phyloP scores from a whole-genome alignment of 2,888 invertebrate species.

The Cataglyphis livida region DNA sequence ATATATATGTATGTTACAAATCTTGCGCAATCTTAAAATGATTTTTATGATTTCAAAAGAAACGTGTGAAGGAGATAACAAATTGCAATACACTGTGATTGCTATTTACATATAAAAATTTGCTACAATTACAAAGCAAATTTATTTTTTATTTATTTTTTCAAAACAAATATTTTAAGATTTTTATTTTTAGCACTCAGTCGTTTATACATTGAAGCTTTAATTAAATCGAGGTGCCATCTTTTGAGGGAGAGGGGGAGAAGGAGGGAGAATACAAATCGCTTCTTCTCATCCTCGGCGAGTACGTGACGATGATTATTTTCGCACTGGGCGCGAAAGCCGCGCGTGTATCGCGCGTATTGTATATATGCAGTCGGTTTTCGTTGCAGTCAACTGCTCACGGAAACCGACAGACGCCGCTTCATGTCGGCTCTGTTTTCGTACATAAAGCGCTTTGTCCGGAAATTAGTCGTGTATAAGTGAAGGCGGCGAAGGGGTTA shows the following conservation, averaged over 20 bases:
- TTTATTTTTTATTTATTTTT: background rate
- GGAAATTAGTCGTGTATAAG: slow-evolving; percentile 61
- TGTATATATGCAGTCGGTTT: slow-evolving; percentile 58
- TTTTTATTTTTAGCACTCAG: background rate
- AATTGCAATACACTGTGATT: background rate
- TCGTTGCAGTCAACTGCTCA: slow-evolving; percentile 48
- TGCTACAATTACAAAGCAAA: background rate
- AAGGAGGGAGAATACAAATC: background rate
- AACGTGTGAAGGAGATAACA: background rate
- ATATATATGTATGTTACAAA: background rate
- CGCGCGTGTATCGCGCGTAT: slow-evolving; percentile 54
- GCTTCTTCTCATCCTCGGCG: background rate
- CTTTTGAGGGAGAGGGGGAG: background rate
- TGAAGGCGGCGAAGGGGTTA: slow-evolving; percentile 14
- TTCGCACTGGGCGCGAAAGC: slow-evolving; percentile 31
- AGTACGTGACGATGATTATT: slow-evolving; percentile 31
- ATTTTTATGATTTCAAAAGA: background rate
- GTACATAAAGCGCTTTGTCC: slow-evolving; percentile 59
- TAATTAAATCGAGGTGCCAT: background rate
- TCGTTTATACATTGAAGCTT: background rate
- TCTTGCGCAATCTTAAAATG: background rate
- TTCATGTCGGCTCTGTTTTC: slow-evolving; percentile 32
- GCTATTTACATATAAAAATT: background rate
- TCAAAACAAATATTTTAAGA: background rate
- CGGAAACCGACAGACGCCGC: slow-evolving; percentile 53